phyloP scores from a whole-genome alignment of 2,113 vertebrate species.

The Aegithalos caudatus region DNA sequence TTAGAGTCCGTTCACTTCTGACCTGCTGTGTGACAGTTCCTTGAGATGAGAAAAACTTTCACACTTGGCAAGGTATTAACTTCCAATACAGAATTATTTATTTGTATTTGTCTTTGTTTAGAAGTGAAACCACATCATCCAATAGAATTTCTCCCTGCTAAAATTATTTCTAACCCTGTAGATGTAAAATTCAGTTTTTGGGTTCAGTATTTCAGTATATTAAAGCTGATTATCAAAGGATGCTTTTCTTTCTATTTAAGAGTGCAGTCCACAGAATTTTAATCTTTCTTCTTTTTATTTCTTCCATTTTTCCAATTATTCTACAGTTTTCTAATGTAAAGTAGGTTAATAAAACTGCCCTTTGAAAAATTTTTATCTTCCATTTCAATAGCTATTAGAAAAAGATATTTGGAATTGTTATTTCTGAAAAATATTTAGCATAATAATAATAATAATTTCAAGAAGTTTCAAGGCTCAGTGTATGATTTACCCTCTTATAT shows the following conservation, averaged over 20 bases:
- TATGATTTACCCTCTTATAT: not conserved
- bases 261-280: not conserved
- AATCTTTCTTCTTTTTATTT: not conserved
- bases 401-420: not conserved
- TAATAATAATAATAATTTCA: not conserved
- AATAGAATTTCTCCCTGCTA: not conserved
- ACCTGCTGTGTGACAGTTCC: no score
- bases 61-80: not conserved
- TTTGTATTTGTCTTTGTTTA: not conserved
- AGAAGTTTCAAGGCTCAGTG: accelerated
- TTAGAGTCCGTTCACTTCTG: accelerated
- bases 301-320: accelerated
- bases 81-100: not conserved
- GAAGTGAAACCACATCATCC: not conserved
- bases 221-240: not conserved
- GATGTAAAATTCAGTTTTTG: not conserved
- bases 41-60: not conserved
- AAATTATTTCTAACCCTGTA: not conserved
- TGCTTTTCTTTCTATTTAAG: accelerated
- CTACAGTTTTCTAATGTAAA: not conserved
- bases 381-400: not conserved
- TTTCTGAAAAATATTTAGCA: not conserved
- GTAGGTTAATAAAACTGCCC: not conserved
- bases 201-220: not conserved
- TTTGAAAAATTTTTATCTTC: not conserved